Conservation (phyloP, 2,113 vertebrate species). For the Cottus gobio region DNA sequence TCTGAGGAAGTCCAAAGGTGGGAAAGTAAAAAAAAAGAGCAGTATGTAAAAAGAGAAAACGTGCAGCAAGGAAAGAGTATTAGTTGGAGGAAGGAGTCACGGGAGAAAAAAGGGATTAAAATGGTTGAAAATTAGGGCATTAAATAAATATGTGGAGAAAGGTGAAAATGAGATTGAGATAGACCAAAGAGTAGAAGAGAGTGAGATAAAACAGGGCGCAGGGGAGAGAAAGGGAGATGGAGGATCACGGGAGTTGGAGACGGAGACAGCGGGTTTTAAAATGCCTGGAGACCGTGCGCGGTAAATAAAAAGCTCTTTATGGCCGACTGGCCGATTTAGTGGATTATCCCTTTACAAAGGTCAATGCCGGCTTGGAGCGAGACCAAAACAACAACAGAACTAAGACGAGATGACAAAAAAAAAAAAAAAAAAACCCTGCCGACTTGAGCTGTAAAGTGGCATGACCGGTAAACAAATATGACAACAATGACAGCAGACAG, state of each 20-base stretch:
- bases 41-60: background rate
- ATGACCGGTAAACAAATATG: constrained; percentile 49
- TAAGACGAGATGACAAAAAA: constrained; percentile 22
- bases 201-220: constrained; percentile 17
- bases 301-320: constrained; percentile 77
- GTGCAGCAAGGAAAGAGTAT: background rate
- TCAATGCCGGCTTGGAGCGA: constrained; percentile 61
- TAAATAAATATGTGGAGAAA: background rate
- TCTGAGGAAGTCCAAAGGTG: background rate
- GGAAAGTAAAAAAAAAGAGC: background rate
- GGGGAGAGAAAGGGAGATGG: constrained; percentile 33
- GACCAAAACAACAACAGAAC: constrained; percentile 57
- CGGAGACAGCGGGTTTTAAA: constrained; percentile 44
- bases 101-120: background rate
- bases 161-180: background rate
- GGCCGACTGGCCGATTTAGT: constrained; percentile 70
- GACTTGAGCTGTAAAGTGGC: constrained; percentile 41
- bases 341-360: constrained; percentile 78
- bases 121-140: background rate
- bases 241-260: constrained; percentile 56
- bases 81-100: background rate
- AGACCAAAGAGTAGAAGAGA: constrained; percentile 22
- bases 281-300: constrained; percentile 69
- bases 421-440: constrained; percentile 1
- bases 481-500: constrained; percentile 42